These are phyloP conservation scores for Crematogaster levior DNA, from an alignment of 2,888 invertebrate species.

Conservation along the genomic window DNA sequence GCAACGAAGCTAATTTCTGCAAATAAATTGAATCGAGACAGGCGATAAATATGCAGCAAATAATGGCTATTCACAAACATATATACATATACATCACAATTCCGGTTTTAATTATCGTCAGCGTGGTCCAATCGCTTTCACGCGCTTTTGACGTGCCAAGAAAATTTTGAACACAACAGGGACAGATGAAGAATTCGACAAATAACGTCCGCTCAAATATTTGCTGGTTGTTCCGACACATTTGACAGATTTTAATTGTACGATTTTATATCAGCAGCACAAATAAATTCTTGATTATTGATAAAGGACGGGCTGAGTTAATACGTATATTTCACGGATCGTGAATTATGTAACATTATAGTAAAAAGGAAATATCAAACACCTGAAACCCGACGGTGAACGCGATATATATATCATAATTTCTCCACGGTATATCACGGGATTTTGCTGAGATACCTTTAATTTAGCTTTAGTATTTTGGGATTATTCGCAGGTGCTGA, in stretches of 20 bases:
- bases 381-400: neutral
- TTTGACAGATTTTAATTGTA: slow-evolving; percentile 66
- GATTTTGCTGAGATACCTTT: neutral
- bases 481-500: neutral
- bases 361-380: neutral
- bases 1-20: slow-evolving; percentile 44
- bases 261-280: slow-evolving; percentile 23
- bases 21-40: slow-evolving; percentile 60
- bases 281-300: slow-evolving; percentile 23
- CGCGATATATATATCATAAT: neutral
- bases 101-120: slow-evolving; percentile 53
- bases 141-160: slow-evolving; percentile 45
- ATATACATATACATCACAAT: slow-evolving; percentile 56
- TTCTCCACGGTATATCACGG: neutral
- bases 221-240: slow-evolving; percentile 55
- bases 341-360: slow-evolving; percentile 13
- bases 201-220: slow-evolving; percentile 64
- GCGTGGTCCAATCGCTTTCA: slow-evolving; percentile 1
- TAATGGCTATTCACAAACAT: slow-evolving; percentile 55
- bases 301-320: neutral
- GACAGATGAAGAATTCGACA: slow-evolving; percentile 59
- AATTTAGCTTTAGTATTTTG: neutral
- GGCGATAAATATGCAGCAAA: slow-evolving; percentile 51
- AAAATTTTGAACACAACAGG: slow-evolving; percentile 31
- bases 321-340: slow-evolving; percentile 7